Evolutionary conservation across 1,140 invertebrate species (phyloP), one percentile per base, ranked within the genome.

Genomic region (Anastrepha ludens): DNA sequence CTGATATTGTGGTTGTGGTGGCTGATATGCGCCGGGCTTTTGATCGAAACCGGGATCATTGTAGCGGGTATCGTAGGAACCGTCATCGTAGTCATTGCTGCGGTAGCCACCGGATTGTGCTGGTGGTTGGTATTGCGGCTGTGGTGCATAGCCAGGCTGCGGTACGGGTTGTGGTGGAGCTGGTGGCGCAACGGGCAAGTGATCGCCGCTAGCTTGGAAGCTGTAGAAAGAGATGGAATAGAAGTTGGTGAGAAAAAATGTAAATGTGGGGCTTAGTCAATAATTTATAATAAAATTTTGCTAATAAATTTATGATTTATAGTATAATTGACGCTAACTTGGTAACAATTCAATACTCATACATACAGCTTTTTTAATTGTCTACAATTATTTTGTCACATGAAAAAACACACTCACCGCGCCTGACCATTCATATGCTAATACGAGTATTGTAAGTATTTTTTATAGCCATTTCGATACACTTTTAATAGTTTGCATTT

Each of bases 131-230:
- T 94, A 93, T 90, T 94, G 90, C 65, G 91, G 89, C 87, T 93
- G 92, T 11, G 92, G 91, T 88, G 93, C 92, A 91, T 95, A 95
- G 67, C 95, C 94, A n/a, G 94, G 93, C n/a, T 93, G 93, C 86
- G 91, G 92, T 67, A 93, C 92, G 70, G 93, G 93, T 90, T 95
- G 94, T 60, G 95, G 94, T 74, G 96, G 94, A 3, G 95, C 95
- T 64, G 96, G 95, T 74, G 96, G 95, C 44, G 95, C 94, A 60
- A 94, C 94, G 1, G 96, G 97, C 90, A 98, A 95, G 91, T 97
- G 96, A 91, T 97, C 97, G 65, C 97, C 97, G 50, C 94, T 94
- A 4, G 97, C 96, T 94, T 96, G 94, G 94, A 96, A 96, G 89
- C 95, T 93, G 65, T 70, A 78, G 5, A 2, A 5, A 59, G 0